phyloP scores from a whole-genome alignment of 2,797 vertebrate genomes.

The Menidia menidia region DNA sequence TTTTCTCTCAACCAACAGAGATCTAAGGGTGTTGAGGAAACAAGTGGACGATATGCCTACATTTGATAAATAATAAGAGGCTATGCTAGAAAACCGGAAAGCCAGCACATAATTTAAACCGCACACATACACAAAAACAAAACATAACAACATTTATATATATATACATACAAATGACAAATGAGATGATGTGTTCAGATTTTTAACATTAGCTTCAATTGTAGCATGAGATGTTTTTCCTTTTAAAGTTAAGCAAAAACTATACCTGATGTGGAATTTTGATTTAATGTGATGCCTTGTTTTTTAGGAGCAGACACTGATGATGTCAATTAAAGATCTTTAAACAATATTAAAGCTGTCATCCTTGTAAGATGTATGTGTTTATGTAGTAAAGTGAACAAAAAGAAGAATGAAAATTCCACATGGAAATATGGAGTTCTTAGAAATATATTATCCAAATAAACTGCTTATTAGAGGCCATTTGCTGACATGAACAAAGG shows the following conservation, averaged over 20 bases:
- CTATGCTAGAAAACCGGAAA: constrained; percentile 4
- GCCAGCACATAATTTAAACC: constrained; percentile 10
- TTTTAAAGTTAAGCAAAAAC: constrained; percentile 15
- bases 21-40: constrained; percentile 39
- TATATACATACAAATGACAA: no score
- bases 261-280: constrained; percentile 21
- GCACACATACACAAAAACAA: not conserved
- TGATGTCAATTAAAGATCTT: constrained; percentile 48
- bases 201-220: not conserved
- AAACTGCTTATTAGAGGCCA: constrained; percentile 43
- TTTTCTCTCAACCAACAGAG: constrained; percentile 35
- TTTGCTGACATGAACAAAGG: constrained; percentile 34
- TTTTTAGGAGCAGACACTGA: constrained; percentile 8
- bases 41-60: constrained; percentile 10
- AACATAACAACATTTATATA: no score
- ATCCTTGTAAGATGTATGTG: constrained; percentile 14
- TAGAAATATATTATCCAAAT: constrained; percentile 37
- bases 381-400: constrained; percentile 1
- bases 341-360: constrained; percentile 13
- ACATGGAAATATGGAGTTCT: constrained; percentile 27
- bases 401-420: constrained; percentile 15
- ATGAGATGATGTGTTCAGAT: not conserved
- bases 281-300: constrained; percentile 17
- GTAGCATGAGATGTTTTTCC: not conserved
- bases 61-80: constrained; percentile 11